Conservation (phyloP, 30 jellyfish, hydroid and myxozoan species). For the Haliclystus octoradiatus region DNA sequence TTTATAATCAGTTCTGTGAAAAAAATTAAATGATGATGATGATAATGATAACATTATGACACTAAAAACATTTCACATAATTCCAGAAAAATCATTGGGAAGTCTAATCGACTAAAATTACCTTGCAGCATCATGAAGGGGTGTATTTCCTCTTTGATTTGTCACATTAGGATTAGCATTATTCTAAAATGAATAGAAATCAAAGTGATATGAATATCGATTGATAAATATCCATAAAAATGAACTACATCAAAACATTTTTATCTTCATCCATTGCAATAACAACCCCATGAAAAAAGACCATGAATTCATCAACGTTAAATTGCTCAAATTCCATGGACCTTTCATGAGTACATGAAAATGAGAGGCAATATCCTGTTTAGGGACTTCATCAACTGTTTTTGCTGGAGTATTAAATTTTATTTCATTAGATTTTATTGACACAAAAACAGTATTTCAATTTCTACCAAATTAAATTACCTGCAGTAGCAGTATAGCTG, state of each 20-base stretch:
- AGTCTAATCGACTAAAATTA: no score
- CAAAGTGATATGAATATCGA: background rate
- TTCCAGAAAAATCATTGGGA: no score
- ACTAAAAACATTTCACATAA: no score
- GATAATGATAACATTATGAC: no score
- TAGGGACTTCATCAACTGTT: no score
- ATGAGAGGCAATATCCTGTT: background rate
- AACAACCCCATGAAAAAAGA: background rate
- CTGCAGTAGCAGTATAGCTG: conserved; percentile 83
- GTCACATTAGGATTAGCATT: conserved; percentile 52
- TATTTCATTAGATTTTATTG: no score
- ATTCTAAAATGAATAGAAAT: conserved; percentile 19
- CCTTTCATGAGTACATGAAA: background rate
- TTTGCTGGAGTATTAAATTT: no score
- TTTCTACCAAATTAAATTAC: no score
- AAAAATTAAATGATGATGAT: no score
- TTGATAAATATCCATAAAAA: no score
- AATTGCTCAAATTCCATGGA: background rate
- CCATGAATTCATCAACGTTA: background rate
- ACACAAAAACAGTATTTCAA: no score
- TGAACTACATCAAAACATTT: background rate
- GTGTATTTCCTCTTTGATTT: conserved; percentile 87
- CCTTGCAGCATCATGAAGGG: conserved; percentile 92
- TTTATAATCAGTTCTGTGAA: no score
- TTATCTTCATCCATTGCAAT: background rate